phyloP scores from a whole-genome alignment of 2,888 invertebrate species.

The Adelphocoris suturalis region DNA sequence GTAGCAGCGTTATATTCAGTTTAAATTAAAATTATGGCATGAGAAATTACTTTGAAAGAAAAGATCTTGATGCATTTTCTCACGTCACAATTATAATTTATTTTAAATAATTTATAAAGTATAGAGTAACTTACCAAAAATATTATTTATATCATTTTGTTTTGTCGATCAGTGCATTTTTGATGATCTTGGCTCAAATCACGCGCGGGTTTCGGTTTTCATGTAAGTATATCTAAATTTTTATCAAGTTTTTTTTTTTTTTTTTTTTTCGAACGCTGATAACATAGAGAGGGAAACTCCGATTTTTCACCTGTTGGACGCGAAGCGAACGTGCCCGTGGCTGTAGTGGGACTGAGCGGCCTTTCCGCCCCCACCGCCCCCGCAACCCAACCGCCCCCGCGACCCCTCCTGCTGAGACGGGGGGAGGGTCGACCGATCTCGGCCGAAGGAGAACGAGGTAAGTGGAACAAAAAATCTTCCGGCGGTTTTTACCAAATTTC shows the following conservation, averaged over 20 bases:
- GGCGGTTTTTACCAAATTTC: conserved; percentile 25
- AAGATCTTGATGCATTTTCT: too few species aligned
- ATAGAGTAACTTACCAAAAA: background rate
- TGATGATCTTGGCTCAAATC: background rate
- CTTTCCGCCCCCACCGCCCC: background rate
- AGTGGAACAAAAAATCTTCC: background rate
- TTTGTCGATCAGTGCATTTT: background rate
- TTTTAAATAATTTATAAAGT: too few species aligned
- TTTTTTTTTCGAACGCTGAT: conserved; percentile 16
- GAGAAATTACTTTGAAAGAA: too few species aligned
- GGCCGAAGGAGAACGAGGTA: conserved; percentile 10
- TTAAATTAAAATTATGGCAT: too few species aligned
- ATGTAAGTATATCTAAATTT: background rate
- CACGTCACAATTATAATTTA: too few species aligned
- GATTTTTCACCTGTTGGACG: conserved; percentile 46
- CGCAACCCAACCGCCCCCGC: background rate
- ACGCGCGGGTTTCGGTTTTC: background rate
- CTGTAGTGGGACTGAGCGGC: conserved; percentile 9
- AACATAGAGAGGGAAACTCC: background rate
- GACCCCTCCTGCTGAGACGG: background rate
- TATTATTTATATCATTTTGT: background rate
- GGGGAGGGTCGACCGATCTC: conserved; percentile 20
- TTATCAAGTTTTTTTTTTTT: background rate
- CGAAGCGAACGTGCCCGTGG: conserved; percentile 10
- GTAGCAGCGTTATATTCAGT: too few species aligned